phyloP scores from a whole-genome alignment of 2,797 vertebrate genomes.

The Ptychobarbus kaznakovi region DNA sequence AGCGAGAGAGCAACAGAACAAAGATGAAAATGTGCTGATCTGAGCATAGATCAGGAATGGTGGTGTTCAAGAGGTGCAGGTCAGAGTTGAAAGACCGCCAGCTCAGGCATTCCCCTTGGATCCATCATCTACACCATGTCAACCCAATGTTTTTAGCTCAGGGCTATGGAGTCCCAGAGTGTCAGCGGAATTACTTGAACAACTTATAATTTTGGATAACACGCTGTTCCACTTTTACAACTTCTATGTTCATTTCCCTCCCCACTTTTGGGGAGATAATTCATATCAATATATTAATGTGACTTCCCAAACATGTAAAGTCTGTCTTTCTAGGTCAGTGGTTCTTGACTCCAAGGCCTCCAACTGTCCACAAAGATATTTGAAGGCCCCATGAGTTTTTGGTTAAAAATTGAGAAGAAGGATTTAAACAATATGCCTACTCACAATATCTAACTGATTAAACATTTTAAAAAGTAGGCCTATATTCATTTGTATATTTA shows the following conservation, averaged over 20 bases:
- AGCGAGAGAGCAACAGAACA: slow-evolving; percentile 60
- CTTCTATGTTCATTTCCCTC: neutral
- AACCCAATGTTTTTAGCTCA: slow-evolving; percentile 57
- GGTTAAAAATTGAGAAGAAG: too few relatives aligned
- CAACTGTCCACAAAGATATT: neutral
- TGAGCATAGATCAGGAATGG: slow-evolving; percentile 61
- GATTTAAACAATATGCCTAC: neutral
- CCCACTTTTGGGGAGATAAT: neutral
- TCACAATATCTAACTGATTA: neutral
- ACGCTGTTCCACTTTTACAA: neutral
- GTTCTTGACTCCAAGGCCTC: neutral
- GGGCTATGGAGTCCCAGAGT: slow-evolving; percentile 59
- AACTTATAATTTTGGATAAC: neutral
- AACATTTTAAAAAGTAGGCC: neutral
- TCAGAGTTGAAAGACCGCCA: slow-evolving; percentile 74
- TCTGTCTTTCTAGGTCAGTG: neutral
- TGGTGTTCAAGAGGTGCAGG: slow-evolving; percentile 65
- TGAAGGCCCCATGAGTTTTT: neutral
- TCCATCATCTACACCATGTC: slow-evolving; percentile 70
- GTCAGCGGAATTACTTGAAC: slow-evolving; percentile 55
- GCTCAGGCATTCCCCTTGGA: slow-evolving; percentile 63
- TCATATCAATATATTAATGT: neutral
- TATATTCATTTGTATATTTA: neutral
- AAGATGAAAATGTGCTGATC: slow-evolving; percentile 61
- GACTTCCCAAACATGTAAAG: neutral